Percentiles rank a stretch among this genome's conserved stretches.
phyloP scores from a whole-genome alignment of 2,888 invertebrate species.

The Conomelus anceps region DNA sequence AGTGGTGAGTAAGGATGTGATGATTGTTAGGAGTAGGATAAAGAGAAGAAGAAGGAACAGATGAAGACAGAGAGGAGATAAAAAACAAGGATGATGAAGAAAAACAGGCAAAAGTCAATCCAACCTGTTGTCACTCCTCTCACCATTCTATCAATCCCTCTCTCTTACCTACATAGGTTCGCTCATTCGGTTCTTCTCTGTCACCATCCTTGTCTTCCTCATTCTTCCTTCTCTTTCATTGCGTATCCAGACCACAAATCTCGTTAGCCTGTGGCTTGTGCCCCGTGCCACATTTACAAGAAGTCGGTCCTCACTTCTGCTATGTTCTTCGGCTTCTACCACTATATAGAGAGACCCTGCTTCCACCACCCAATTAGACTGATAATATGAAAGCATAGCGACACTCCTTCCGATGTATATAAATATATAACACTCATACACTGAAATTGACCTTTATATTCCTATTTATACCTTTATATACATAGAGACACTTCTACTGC shows the following conservation, averaged over 20 bases:
- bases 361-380: background rate
- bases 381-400: background rate
- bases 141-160: background rate
- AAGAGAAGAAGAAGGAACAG: no score
- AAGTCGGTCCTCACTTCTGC: background rate
- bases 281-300: background rate
- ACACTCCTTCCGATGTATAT: background rate
- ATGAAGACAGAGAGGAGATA: no score
- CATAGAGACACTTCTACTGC: no score
- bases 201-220: no score
- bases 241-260: background rate
- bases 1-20: no score
- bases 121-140: background rate
- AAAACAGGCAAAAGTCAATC: no score
- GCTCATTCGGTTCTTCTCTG: background rate
- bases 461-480: no score
- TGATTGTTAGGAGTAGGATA: no score
- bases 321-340: no score
- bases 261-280: background rate
- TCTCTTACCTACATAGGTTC: background rate
- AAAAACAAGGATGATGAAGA: no score
- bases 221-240: background rate
- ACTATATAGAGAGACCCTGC: no score
- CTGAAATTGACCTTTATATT: no score
- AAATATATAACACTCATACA: background rate